Base-by-base conservation (phyloP, 2,797 vertebrate species). In the Odontamblyopus lacepedii region DNA sequence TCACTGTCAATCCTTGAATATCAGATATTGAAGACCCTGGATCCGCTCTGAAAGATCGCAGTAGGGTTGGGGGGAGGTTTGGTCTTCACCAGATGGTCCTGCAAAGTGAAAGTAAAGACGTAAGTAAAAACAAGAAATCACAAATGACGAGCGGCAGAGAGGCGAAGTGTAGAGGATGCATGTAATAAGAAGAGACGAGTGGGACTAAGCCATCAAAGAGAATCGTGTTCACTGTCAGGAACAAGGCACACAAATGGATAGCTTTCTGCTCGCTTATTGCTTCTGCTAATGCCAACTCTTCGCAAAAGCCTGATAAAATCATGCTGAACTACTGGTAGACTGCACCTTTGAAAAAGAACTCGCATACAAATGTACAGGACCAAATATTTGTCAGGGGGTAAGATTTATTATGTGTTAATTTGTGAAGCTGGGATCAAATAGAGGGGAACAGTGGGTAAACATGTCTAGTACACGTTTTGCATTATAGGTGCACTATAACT, bases 51-150 rank as follows among this genome's bases (percentile, higher is more conserved):
- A 91, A 98, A 98, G 86, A 98, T 94, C 0, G 97, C 97, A 26
- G 97, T 98, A 60, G 97, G 94, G 75, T 98, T 98, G 2, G 95
- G 95, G 3, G 96, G 88, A 73, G 95, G 93, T 86, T 95, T 97
- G 83, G 93, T 95, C 89, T 91, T 96, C 88, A 92, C 93, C 84
- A 96, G 90, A 71, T 95, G 94, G 67, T 95, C 96, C 97, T 98
- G 83, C 65, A 73, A 82, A 19, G 44, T 29, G 59, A 67, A 15
- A 16, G 59, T 9, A 59, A 23, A 53, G 2, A 56, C 19, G 23
- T 23, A 23, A 23, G 23, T 23, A 56, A 76, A 38, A 61, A 27
- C 71, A 72, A 19, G 30, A 53, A 78, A 61, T 7, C 67, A 69
- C 71, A 63, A 70, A 73, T 83, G 53, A 53, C 56, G 59, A 44